These are phyloP conservation scores for Zaprionus obscuricornis DNA, from an alignment of 2,888 invertebrate species.

Conservation along the genomic window DNA sequence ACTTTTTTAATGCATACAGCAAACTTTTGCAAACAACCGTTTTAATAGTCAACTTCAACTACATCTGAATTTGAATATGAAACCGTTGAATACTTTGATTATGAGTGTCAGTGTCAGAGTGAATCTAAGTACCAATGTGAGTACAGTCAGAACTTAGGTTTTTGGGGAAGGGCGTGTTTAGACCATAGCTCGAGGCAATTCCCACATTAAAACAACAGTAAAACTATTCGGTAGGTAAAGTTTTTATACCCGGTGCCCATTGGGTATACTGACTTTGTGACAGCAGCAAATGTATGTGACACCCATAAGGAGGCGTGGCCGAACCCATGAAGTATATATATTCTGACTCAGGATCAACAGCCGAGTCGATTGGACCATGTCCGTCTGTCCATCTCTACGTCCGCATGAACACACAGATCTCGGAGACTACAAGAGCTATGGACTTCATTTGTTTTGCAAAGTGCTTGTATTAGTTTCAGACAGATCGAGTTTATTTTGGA, in stretches of 20 bases:
- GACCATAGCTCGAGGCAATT: constrained; percentile 52
- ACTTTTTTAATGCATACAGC: constrained; percentile 63
- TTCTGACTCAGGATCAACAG: too few species aligned
- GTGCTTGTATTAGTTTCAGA: too few species aligned
- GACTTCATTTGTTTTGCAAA: too few species aligned
- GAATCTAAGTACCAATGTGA: constrained; percentile 10
- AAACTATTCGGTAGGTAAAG: constrained; percentile 54
- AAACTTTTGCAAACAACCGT: constrained; percentile 54
- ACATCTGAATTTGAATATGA: constrained; percentile 29
- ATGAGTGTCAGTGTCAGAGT: not conserved
- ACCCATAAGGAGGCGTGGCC: too few species aligned
- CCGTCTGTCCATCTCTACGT: too few species aligned
- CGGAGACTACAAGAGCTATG: too few species aligned
- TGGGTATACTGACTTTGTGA: too few species aligned
- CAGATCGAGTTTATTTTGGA: too few species aligned
- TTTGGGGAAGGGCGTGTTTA: constrained; percentile 50
- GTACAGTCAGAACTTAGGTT: constrained; percentile 35
- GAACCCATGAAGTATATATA: too few species aligned
- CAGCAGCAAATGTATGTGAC: not conserved
- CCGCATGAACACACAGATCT: too few species aligned
- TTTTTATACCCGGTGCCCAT: constrained; percentile 19
- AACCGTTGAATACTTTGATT: not conserved
- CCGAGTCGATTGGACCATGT: too few species aligned
- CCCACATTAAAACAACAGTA: constrained; percentile 67
- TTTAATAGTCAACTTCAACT: constrained; percentile 68